These are phyloP conservation scores for Sciurus niger DNA, from an alignment of 2,113 vertebrate species.

Conservation along the genomic window DNA sequence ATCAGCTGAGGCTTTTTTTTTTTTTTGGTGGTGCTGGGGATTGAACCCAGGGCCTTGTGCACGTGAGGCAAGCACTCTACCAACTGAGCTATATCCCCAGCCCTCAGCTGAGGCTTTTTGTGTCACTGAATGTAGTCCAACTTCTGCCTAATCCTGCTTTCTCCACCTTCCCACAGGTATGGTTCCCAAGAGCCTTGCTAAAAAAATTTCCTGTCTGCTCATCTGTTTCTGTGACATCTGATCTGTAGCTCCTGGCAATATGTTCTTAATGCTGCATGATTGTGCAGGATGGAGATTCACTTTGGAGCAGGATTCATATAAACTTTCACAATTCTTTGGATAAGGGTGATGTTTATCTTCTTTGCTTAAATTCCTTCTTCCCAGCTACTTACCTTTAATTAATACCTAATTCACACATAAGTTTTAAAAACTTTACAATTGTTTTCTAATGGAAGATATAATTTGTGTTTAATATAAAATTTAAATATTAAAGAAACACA, in stretches of 20 bases:
- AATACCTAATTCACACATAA: background rate
- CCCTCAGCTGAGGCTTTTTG: background rate
- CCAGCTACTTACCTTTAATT: background rate
- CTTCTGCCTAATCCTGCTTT: background rate
- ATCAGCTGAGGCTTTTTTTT: background rate
- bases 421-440: background rate
- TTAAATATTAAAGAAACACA: background rate
- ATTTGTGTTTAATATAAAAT: conserved; percentile 2
- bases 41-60: no score
- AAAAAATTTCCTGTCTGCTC: background rate
- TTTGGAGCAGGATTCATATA: background rate
- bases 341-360: background rate
- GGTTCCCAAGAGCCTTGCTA: background rate
- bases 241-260: background rate
- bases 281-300: background rate
- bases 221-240: background rate
- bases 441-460: background rate
- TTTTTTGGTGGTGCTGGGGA: no score
- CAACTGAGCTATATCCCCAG: no score
- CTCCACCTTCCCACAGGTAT: background rate
- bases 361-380: background rate
- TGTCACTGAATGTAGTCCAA: background rate
- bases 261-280: background rate
- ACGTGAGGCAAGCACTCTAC: no score
- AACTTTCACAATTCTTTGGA: background rate